Evolutionary conservation across 2,113 vertebrate genomes (phyloP).

Genomic region (Varanus komodoensis): DNA sequence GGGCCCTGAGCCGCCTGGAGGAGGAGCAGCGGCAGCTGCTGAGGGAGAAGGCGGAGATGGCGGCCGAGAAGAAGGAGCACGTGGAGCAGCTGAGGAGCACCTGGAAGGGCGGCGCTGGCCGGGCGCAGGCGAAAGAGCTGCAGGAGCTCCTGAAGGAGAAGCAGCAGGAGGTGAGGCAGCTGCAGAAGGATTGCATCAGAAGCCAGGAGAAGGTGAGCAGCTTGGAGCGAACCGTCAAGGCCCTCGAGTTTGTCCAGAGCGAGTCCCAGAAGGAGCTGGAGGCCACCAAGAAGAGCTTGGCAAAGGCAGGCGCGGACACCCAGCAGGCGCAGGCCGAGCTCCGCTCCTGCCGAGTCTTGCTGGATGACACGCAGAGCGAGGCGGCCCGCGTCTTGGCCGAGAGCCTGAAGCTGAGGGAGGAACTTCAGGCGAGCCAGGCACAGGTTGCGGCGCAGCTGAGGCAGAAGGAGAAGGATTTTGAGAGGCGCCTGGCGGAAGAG

Average conservation of each 20-base stretch:
- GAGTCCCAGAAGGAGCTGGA: slow-evolving; percentile 84
- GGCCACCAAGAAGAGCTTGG: slow-evolving; percentile 68
- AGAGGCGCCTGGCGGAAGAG: slow-evolving; percentile 85
- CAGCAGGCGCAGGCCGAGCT: slow-evolving; percentile 81
- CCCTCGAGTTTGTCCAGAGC: slow-evolving; percentile 81
- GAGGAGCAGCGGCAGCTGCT: slow-evolving; percentile 89
- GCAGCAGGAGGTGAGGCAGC: slow-evolving; percentile 92
- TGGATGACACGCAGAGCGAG: slow-evolving; percentile 86
- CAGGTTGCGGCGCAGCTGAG: slow-evolving; percentile 76
- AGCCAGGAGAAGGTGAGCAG: slow-evolving; percentile 93
- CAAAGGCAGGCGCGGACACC: slow-evolving; percentile 77
- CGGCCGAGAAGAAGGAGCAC: slow-evolving; percentile 85
- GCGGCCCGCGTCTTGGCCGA: slow-evolving; percentile 82
- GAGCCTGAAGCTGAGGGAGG: slow-evolving; percentile 77
- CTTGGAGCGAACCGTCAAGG: slow-evolving; percentile 86
- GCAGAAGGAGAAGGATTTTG: slow-evolving; percentile 85
- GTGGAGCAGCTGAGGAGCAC: slow-evolving; percentile 87
- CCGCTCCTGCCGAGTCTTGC: slow-evolving; percentile 74
- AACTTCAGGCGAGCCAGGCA: slow-evolving; percentile 75
- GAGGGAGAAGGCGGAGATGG: slow-evolving; percentile 82
- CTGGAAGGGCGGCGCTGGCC: slow-evolving; percentile 80
- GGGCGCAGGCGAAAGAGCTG: slow-evolving; percentile 86
- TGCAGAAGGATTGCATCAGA: slow-evolving; percentile 92
- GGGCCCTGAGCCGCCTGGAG: slow-evolving; percentile 83
- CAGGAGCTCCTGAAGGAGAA: slow-evolving; percentile 95